Percentiles rank a stretch among this genome's conserved stretches.
These are phyloP conservation scores for Chironex yamaguchii DNA, from an alignment of 30 jellyfish, hydroid and myxozoan species.

Conservation along the genomic window DNA sequence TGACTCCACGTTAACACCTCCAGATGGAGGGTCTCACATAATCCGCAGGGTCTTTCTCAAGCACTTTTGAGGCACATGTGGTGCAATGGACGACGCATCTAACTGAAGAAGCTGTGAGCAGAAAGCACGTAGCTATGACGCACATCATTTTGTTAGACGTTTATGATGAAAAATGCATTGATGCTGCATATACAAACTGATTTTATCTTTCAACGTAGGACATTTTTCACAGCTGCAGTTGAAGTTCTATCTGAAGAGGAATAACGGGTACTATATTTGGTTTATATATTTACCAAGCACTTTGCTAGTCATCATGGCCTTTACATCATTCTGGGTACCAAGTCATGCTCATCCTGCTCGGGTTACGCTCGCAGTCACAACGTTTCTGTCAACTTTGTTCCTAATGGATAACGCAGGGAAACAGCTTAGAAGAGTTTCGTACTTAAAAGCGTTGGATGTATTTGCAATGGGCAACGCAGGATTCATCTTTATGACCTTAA, in stretches of 20 bases:
- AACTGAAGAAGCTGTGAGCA: too few species aligned
- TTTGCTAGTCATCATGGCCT: constrained; percentile 54
- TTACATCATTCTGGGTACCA: constrained; percentile 62
- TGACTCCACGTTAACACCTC: too few species aligned
- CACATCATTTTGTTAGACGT: too few species aligned
- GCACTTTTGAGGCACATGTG: too few species aligned
- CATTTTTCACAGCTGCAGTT: constrained; percentile 53
- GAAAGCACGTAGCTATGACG: too few species aligned
- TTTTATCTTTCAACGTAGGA: constrained; percentile 16
- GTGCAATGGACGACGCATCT: too few species aligned
- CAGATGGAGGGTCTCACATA: too few species aligned
- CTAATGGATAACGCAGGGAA: constrained; percentile 55
- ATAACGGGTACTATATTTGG: constrained; percentile 41
- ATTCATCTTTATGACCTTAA: constrained; percentile 7
- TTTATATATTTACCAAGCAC: constrained; percentile 48
- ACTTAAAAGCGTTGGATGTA: constrained; percentile 49
- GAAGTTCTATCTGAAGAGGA: constrained; percentile 22
- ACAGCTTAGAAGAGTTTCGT: constrained; percentile 25
- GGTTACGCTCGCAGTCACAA: constrained; percentile 46
- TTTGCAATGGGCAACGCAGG: constrained; percentile 41
- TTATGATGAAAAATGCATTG: too few species aligned
- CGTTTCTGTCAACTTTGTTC: constrained; percentile 46
- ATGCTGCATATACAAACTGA: too few species aligned
- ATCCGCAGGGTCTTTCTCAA: too few species aligned
- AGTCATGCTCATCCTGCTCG: constrained; percentile 66